Conservation (phyloP, 2,797 vertebrate species). For the Microctenopoma lineatum region DNA sequence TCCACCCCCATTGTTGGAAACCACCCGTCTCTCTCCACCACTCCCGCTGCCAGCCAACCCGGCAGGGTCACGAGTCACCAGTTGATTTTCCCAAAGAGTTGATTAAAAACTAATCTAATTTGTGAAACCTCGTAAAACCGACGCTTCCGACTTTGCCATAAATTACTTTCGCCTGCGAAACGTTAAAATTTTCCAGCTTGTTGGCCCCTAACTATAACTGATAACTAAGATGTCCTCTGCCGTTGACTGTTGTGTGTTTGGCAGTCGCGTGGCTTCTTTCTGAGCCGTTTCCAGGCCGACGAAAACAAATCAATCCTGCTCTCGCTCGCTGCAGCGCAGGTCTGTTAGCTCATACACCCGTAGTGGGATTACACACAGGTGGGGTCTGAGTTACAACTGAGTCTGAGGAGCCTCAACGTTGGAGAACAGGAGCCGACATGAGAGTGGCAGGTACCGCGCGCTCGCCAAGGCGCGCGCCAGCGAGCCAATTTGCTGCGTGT, state of each 20-base stretch:
- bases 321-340: not conserved
- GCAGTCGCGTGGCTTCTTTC: not conserved
- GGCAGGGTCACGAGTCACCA: constrained; percentile 38
- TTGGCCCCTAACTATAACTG: constrained; percentile 29
- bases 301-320: not conserved
- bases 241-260: not conserved
- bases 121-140: constrained; percentile 21
- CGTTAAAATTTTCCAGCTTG: constrained; percentile 9
- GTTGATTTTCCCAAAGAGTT: constrained; percentile 1
- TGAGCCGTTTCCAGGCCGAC: constrained; percentile 6
- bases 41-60: constrained; percentile 5
- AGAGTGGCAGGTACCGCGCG: constrained; percentile 8
- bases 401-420: not conserved
- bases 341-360: too few species aligned
- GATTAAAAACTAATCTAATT: constrained; percentile 24
- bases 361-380: not conserved
- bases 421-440: not conserved
- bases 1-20: constrained; percentile 50
- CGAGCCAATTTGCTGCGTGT: constrained; percentile 6
- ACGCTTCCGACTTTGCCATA: constrained; percentile 1
- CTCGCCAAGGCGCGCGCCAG: not conserved
- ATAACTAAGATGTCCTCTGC: constrained; percentile 24
- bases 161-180: constrained; percentile 24
- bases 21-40: constrained; percentile 26
- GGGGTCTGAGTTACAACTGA: too few species aligned